A percentile compares a stretch with the other conserved stretches of the same genome.
Evolutionary conservation across 2,113 vertebrate species (phyloP).

Genomic region (Lasiurus cinereus): DNA sequence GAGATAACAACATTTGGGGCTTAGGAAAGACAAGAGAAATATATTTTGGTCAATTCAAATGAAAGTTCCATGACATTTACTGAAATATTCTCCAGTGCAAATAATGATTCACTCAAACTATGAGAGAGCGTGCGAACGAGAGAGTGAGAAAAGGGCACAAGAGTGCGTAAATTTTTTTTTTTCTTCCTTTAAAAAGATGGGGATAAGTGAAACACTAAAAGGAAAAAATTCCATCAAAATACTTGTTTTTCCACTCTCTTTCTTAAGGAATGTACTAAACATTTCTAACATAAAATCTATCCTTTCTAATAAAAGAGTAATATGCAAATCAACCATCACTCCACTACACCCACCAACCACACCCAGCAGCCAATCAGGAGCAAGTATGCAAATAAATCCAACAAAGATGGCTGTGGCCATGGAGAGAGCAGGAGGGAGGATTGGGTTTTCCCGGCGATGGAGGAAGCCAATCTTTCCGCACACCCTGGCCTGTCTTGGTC

Average conservation of each 20-base stretch:
- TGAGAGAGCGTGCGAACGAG: neutral
- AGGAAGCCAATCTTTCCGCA: too few species aligned
- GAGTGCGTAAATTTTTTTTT: neutral
- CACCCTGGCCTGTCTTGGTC: too few species aligned
- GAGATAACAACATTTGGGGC: neutral
- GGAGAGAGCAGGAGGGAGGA: too few species aligned
- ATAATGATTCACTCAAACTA: neutral
- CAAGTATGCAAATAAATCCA: too few species aligned
- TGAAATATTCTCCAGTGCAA: conserved; percentile 19
- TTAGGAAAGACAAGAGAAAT: conserved; percentile 46
- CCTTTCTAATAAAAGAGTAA: too few species aligned
- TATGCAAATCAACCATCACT: too few species aligned
- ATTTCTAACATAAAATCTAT: conserved; percentile 3
- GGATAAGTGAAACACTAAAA: neutral
- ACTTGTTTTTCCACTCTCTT: neutral
- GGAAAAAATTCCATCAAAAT: neutral
- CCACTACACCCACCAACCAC: too few species aligned
- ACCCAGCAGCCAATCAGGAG: too few species aligned
- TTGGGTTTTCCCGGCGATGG: too few species aligned
- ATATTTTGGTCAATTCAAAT: conserved; percentile 28
- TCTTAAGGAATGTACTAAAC: neutral
- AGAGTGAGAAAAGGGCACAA: neutral
- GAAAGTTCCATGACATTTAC: neutral
- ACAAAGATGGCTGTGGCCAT: too few species aligned
- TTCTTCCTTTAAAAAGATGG: conserved; percentile 10